Conservation (phyloP, 2,888 invertebrate species). For the Minunthozetes semirufus region DNA sequence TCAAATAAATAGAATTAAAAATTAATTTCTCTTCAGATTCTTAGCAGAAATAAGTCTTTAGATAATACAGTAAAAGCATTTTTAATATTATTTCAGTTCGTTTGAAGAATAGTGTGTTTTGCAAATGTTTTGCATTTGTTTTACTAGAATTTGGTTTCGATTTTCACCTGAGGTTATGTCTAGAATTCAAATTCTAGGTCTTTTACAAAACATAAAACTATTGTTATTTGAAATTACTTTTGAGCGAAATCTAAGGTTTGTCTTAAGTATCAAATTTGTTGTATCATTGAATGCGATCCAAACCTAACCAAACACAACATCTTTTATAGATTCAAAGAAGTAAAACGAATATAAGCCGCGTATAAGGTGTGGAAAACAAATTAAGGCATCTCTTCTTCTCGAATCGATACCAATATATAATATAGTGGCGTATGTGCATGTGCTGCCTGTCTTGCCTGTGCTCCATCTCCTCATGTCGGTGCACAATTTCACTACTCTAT, state of each 20-base stretch:
- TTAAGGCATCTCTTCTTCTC: conserved; percentile 18
- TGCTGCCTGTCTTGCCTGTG: neutral
- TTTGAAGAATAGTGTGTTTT: too few relatives aligned
- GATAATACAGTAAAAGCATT: too few relatives aligned
- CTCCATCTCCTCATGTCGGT: neutral
- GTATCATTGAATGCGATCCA: neutral
- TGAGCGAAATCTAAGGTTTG: neutral
- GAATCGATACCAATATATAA: neutral
- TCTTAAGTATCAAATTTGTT: neutral
- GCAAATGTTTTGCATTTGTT: too few relatives aligned
- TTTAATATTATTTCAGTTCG: too few relatives aligned
- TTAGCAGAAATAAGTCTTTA: too few relatives aligned
- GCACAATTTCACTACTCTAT: neutral
- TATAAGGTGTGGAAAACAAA: conserved; percentile 11
- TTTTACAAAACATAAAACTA: neutral
- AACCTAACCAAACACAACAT: neutral
- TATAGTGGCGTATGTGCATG: neutral
- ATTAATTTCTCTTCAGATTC: too few relatives aligned
- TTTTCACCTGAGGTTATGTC: neutral
- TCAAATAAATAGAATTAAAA: too few relatives aligned
- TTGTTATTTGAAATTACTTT: neutral
- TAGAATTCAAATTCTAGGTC: neutral
- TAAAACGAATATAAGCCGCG: neutral
- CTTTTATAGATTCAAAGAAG: conserved; percentile 18
- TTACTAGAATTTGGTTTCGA: neutral